Conservation (phyloP, 2,888 invertebrate species). For the Yponomeuta plumbellus region DNA sequence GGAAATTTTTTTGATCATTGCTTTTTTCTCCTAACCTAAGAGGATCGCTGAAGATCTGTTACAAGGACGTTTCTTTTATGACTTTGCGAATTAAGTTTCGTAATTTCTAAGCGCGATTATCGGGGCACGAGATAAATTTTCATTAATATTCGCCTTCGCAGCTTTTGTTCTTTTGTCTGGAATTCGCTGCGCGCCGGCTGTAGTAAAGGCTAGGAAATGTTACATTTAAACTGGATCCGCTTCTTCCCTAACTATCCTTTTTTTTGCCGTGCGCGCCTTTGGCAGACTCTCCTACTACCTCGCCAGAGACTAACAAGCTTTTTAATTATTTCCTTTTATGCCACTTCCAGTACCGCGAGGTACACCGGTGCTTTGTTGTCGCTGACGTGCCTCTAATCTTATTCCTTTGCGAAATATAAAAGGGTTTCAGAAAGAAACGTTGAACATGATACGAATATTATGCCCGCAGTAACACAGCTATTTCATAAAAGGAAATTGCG, state of each 20-base stretch:
- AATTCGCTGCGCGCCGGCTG: slow-evolving; percentile 35
- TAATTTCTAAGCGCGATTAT: neutral
- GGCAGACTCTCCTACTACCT: slow-evolving; percentile 59
- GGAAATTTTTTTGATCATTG: slow-evolving; percentile 2
- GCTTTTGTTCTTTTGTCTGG: slow-evolving; percentile 66
- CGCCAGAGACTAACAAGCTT: slow-evolving; percentile 62
- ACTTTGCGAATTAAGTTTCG: slow-evolving; percentile 36
- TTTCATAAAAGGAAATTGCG: slow-evolving; percentile 12
- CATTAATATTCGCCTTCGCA: slow-evolving; percentile 61
- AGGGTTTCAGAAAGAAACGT: slow-evolving; percentile 11
- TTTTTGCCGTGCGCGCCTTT: slow-evolving; percentile 58
- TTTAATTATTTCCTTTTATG: slow-evolving; percentile 74
- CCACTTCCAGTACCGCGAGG: slow-evolving; percentile 56
- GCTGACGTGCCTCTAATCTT: slow-evolving; percentile 16
- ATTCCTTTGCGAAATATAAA: slow-evolving; percentile 9
- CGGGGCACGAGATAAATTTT: slow-evolving; percentile 47
- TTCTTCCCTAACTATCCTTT: slow-evolving; percentile 45
- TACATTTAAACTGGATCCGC: slow-evolving; percentile 63
- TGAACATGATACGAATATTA: neutral
- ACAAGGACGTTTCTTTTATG: slow-evolving; percentile 22
- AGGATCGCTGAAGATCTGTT: slow-evolving; percentile 23
- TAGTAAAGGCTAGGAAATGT: slow-evolving; percentile 69
- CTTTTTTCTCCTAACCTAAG: slow-evolving; percentile 3
- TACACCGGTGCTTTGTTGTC: slow-evolving; percentile 39
- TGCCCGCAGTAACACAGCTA: neutral